Evolutionary conservation across 2,113 vertebrate species (phyloP), one percentile per base, ranked within the genome.

Genomic region (Pollimyrus isidori): DNA sequence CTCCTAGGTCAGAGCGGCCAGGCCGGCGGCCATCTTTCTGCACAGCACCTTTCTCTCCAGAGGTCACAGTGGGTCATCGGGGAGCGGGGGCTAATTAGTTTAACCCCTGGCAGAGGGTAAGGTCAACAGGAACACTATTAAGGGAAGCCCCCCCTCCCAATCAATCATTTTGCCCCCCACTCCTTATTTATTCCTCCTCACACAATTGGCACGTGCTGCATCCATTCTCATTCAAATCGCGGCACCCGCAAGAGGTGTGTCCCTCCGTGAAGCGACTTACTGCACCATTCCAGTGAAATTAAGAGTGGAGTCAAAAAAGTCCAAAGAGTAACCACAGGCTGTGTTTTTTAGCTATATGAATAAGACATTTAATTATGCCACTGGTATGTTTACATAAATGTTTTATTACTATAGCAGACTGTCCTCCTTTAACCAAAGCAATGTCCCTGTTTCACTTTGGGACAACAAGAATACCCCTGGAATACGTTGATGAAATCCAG

Each of bases 71-170:
- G 93, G 95, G 95, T 96, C 95, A 96, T 69, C 48, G 0, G 52
- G 94, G 96, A 97, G 94, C 97, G 97, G 96, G 97, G 97, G 96
- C 95, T 98, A 98, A 98, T 98, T 97, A 97, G 96, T 97, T 98
- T 97, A 97, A 95, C 95, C 97, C 19, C 95, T 87, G 93, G 91
- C 95, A 93, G 94, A 93, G 97, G 96, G 97, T 97, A 96, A 96
- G 97, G 96, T 97, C 95, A 96, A 95, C 94, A 94, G 95, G 94
- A 95, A 96, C 96, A 95, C 94, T 94, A 94, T 94, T 95, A 96
- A 94, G 94, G 96, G 95, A 96, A 95, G 94, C 92, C 93, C 93
- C 93, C 92, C 93, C 93, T 7, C 53, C 86, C 52, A 93, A 95
- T 95, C 94, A 95, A 95, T 96, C 94, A 95, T 92, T 90, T 46